Conservation (phyloP, 2,113 vertebrate species). For the Dicerorhinus sumatrensis region DNA sequence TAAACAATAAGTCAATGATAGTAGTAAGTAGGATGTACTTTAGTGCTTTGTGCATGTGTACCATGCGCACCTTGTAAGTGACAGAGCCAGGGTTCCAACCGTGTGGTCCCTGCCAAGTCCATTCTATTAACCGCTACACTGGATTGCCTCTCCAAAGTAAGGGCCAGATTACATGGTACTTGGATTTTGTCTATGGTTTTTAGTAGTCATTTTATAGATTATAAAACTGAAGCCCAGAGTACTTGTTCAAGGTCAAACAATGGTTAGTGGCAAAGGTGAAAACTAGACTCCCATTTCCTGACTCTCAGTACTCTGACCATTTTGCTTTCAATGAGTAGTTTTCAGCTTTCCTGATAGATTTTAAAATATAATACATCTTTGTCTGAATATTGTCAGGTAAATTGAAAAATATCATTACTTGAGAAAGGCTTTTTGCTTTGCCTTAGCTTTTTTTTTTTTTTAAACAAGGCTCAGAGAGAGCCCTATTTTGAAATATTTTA, state of each 20-base stretch:
- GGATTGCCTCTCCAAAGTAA: not conserved
- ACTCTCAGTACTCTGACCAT: not conserved
- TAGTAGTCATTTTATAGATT: slow-evolving; percentile 30
- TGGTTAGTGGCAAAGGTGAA: slow-evolving; percentile 37
- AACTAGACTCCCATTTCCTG: not conserved
- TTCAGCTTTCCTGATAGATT: slow-evolving; percentile 38
- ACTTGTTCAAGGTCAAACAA: slow-evolving; percentile 54
- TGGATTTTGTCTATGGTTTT: slow-evolving; percentile 32
- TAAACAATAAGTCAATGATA: not conserved
- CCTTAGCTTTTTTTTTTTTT: not conserved
- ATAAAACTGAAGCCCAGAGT: slow-evolving; percentile 41
- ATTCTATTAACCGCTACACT: not conserved
- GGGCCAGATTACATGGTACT: not conserved
- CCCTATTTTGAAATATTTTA: slow-evolving; percentile 34
- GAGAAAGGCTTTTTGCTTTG: slow-evolving; percentile 29
- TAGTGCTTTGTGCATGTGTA: not conserved
- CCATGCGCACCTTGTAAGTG: not conserved
- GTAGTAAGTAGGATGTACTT: not conserved
- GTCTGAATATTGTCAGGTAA: slow-evolving; percentile 24
- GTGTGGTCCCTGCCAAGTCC: not conserved
- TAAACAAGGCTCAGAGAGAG: not conserved
- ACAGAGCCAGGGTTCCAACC: not conserved
- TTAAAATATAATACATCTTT: slow-evolving; percentile 26
- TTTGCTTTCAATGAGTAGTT: not conserved
- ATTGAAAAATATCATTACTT: slow-evolving; percentile 19